A percentile compares a stretch with the other conserved stretches of the same genome.
phyloP scores from a whole-genome alignment of 1,140 invertebrate genomes.

The Zaprionus nigranus region DNA sequence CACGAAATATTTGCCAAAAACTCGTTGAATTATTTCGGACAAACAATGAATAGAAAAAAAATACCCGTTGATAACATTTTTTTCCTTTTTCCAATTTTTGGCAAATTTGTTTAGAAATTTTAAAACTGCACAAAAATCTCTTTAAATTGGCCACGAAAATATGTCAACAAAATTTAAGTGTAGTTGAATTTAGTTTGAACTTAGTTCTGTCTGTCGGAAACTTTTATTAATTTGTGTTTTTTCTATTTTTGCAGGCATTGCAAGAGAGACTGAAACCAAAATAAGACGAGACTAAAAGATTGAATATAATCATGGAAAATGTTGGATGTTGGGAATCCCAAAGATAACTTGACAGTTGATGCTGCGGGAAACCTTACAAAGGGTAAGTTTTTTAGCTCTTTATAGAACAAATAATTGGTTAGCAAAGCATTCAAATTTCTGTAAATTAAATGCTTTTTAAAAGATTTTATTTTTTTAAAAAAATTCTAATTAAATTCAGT shows the following conservation, averaged over 20 bases:
- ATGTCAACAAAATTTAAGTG: not conserved
- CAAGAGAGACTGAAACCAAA: not conserved
- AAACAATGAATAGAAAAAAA: conserved; percentile 4
- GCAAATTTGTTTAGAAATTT: conserved; percentile 1
- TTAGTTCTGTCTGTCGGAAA: not conserved
- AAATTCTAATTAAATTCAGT: not conserved
- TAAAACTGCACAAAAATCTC: not conserved
- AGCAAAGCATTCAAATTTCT: too few species aligned
- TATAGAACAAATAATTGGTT: not conserved
- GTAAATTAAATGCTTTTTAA: not conserved
- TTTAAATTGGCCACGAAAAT: not conserved
- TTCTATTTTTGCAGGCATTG: not conserved
- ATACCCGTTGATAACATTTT: not conserved
- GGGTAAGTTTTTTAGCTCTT: not conserved
- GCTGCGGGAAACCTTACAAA: not conserved
- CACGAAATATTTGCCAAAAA: conserved; percentile 20
- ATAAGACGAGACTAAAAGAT: not conserved
- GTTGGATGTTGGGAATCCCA: not conserved
- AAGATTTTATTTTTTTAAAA: not conserved
- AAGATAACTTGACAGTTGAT: not conserved
- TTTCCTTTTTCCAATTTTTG: not conserved
- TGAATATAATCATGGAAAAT: not conserved
- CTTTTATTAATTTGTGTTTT: not conserved
- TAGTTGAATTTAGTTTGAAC: not conserved
- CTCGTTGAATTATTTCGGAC: not conserved